Evolutionary conservation across 1,140 invertebrate species (phyloP).

Genomic region (Drosophila tsacasi): DNA sequence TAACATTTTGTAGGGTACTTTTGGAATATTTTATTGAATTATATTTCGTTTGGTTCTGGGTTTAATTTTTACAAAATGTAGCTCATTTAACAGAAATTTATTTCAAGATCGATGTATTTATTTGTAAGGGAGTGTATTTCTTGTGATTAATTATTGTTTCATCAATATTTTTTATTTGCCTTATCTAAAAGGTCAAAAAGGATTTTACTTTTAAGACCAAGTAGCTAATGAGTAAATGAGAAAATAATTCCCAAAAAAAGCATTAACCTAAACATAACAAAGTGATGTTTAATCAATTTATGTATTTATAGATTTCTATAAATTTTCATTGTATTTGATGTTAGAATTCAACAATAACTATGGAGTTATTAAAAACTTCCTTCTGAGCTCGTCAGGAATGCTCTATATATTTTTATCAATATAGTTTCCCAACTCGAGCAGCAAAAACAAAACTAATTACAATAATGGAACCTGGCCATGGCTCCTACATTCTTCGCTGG

Average conservation of each 20-base stretch:
- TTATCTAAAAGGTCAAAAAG: too few species aligned
- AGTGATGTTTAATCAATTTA: not conserved
- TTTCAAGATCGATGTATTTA: not conserved
- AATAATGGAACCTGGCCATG: conserved; percentile 68
- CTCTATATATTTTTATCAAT: not conserved
- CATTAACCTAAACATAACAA: too few species aligned
- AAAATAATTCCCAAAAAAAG: not conserved
- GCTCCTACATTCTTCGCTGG: conserved; percentile 23
- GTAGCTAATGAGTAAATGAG: not conserved
- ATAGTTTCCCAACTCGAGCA: not conserved
- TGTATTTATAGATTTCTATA: not conserved
- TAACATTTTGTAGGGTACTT: too few species aligned
- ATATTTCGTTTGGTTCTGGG: too few species aligned
- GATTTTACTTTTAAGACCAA: too few species aligned
- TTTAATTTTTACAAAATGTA: too few species aligned
- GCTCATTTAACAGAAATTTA: too few species aligned
- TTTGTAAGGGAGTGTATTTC: not conserved
- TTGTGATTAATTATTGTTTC: too few species aligned
- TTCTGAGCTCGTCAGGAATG: not conserved
- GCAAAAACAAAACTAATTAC: conserved; percentile 63
- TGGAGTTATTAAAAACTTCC: not conserved
- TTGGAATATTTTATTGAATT: too few species aligned
- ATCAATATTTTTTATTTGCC: too few species aligned
- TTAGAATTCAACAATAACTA: not conserved
- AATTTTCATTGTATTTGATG: not conserved